Evolutionary conservation across 2,797 vertebrate genomes (phyloP), one percentile per base, ranked within the genome.

Genomic region (Psittacula derbiana): DNA sequence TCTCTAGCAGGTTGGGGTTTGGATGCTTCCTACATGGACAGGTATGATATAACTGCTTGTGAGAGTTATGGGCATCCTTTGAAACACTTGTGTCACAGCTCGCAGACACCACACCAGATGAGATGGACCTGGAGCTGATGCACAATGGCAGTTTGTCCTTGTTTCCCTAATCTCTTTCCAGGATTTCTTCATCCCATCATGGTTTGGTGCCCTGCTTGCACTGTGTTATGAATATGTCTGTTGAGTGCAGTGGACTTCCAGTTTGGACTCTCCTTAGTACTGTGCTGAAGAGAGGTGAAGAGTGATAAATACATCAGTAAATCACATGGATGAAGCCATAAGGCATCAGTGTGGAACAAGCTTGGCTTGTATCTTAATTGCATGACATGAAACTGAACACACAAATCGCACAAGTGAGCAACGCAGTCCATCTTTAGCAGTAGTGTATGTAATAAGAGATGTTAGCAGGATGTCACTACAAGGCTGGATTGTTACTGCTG

Each of bases 1-100:
- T 8, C 6, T 49, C 10, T 40, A 19, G 38, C 44, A 58, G 33
- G 23, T 4, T 38, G 49, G 31, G 55, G 7, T 73, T 73, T 52
- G 38, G 36, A 47, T 16, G 21, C 30, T 57, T 71, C 30, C 21
- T 46, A 7, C 8, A 2, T 8, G 12, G 53, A 15, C 33, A 33
- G 38, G 13, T 28, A 41, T 0, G 4, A 20, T 40, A 6, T 4
- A n/a, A 18, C 0, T 2, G 40, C 15, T 49, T 30, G 11, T 52
- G 50, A 3, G 21, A 61, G 8, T 74, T 70, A 6, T 0, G 21
- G 49, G 41, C n/a, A 25, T 47, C 57, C 66, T 65, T 62, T 55
- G 41, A 72, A 55, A 55, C 40, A 36, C 38, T 21, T 6, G 0
- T 20, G 33, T 16, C n/a, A 6, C 44, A 60, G 30, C 41, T 15